These are phyloP conservation scores for Hoplodrina blanda DNA, from an alignment of 2,888 invertebrate species.

Conservation along the genomic window DNA sequence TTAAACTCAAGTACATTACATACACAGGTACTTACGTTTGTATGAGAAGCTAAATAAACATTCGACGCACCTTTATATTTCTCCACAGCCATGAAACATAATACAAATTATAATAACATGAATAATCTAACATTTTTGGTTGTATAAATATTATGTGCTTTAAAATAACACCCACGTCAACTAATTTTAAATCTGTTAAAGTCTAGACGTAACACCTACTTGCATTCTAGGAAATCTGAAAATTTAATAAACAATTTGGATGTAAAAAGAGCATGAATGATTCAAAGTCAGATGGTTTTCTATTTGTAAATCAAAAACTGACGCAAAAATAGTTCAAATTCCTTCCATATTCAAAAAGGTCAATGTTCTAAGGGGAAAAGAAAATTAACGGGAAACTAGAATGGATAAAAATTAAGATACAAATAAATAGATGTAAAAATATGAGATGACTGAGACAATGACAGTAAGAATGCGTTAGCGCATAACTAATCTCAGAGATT, in stretches of 20 bases:
- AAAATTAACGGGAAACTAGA: not conserved
- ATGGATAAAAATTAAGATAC: not conserved
- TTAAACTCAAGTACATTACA: conserved; percentile 28
- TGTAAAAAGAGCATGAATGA: conserved; percentile 14
- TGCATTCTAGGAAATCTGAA: conserved; percentile 26
- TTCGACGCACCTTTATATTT: conserved; percentile 31
- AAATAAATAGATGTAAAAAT: conserved; percentile 5
- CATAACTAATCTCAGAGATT: conserved; percentile 2
- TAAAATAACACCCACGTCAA: conserved; percentile 33
- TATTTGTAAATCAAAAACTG: not conserved
- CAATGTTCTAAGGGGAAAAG: conserved; percentile 11
- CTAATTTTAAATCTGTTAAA: not conserved
- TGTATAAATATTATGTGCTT: conserved; percentile 13
- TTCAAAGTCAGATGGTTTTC: conserved; percentile 21
- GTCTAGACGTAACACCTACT: conserved; percentile 35
- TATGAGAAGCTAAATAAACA: conserved; percentile 34
- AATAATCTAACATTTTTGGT: conserved; percentile 30
- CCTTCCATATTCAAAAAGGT: conserved; percentile 11
- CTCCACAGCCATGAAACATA: conserved; percentile 9
- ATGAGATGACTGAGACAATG: conserved; percentile 16
- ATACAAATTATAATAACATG: not conserved
- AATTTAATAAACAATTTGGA: conserved; percentile 34
- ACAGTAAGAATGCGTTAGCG: not conserved
- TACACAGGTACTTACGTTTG: conserved; percentile 6
- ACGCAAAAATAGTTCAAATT: conserved; percentile 8